Base-by-base conservation (phyloP, 2,888 invertebrate species). In the Lochmaea capreae region DNA sequence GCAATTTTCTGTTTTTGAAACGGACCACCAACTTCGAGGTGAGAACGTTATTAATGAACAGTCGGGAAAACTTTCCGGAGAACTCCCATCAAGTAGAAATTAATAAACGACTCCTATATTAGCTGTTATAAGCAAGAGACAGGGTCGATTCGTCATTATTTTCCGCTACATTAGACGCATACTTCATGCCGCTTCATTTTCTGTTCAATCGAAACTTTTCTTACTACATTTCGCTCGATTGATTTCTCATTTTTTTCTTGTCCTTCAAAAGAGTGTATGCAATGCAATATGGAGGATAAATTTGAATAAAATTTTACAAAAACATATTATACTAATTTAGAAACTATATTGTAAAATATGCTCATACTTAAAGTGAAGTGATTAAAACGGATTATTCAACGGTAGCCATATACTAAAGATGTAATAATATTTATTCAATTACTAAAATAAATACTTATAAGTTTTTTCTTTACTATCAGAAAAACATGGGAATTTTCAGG, bases 71-170 rank as follows among this genome's bases (percentile, higher is more conserved):
- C 84, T 83, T 83, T 85, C 85, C 73, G 46, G 72, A 52, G 61
- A 58, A 71, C 71, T 71, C 71, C 66, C 52, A 16, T 46, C 61
- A 54, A 58, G 63, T 65, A 54, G 84, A 86, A 87, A 87, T 87
- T 87, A 87, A 87, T 87, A 87, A 87, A 87, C 87, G 87, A 85
- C 85, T 85, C 85, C 71, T 85, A 83, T 87, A 87, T 87, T 87
- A 87, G 87, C 87, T 86, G 87, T 87, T 87, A 87, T 86, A 85
- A 86, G 87, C 86, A 87, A 87, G 86, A 87, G 87, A 87, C 87
- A 87, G 87, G 84, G 84, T 87, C 87, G 87, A 88, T 88, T 87
- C 87, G 88, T 88, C 88, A 88, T 88, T 88, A 88, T 88, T 88
- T 88, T 87, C 87, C 87, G 85, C 86, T 86, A 88, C 87, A 88